Base-by-base conservation (phyloP, 2,113 vertebrate species). In the Ceuthmochares aereus region DNA sequence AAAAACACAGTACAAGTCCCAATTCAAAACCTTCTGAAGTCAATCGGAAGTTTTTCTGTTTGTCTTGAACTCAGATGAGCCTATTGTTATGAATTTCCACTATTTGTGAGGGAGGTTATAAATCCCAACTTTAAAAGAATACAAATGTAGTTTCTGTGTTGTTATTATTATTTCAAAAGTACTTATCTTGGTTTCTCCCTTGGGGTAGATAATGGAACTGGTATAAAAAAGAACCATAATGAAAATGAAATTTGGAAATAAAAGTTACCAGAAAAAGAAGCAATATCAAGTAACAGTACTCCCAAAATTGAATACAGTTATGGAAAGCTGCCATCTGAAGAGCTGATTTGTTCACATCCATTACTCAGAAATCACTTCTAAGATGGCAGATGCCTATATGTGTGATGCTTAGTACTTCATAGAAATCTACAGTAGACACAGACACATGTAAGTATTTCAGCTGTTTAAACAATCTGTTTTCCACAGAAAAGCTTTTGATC, bases 381-480 rank as follows among this genome's bases (percentile, higher is more conserved):
- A 84, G 82, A 67, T 45, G 60, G 85, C 92, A 97, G 96, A 95
- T 90, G 89, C 60, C 93, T 93, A 85, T 94, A 93, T 42, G 85
- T 91, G 79, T 82, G 80, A 94, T 95, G 93, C 85, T 89, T 87
- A 93, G 87, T 89, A 94, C 96, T 96, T 96, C 85, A 93, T 52
- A 96, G 95, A 95, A 95, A 94, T 75, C 84, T 93, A 89, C 45
- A 91, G 80, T 96, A 97, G 95, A 80, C 4, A 9, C 63, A 89
- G 62, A 95, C 90, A 92, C 67, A 87, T 95, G 70, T 76, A 92
- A 89, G 83, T 90, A 89, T 88, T 96, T 94, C 87, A 74, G 82
- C 85, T 97, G 96, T 97, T 97, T 96, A 96, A 98, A 97, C 96
- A 97, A 91, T 93, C 93, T 91, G 87, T 94, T 96, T 95, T 91